Conservation (phyloP, 1,140 invertebrate genomes). For the Linepithema humile region DNA sequence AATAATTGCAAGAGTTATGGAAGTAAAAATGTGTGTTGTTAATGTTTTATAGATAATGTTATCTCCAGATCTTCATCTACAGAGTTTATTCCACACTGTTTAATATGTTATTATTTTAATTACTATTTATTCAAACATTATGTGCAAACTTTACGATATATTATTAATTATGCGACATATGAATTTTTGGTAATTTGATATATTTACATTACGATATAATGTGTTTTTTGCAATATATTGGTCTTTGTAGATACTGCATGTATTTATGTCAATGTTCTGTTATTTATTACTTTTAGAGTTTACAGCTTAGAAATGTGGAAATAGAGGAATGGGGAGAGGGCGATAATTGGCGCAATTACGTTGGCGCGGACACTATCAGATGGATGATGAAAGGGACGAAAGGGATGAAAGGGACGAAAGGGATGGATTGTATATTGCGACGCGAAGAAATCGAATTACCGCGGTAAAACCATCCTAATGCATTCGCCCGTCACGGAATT, state of each 20-base stretch:
- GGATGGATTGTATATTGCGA: conserved; percentile 63
- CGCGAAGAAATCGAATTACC: conserved; percentile 70
- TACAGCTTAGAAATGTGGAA: conserved; percentile 44
- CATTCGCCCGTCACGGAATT: conserved; percentile 58
- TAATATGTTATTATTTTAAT: conserved; percentile 28
- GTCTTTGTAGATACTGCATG: no score
- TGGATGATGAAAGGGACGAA: conserved; percentile 54
- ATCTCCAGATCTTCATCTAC: not conserved
- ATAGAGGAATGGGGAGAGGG: conserved; percentile 5
- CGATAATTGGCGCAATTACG: conserved; percentile 54
- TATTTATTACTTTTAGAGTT: conserved; percentile 41
- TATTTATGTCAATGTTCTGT: not conserved
- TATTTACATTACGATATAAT: conserved; percentile 4
- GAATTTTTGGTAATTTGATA: not conserved
- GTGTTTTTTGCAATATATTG: no score
- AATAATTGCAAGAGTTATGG: conserved; percentile 10
- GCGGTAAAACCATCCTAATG: conserved; percentile 66
- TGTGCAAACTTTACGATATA: not conserved
- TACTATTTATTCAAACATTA: not conserved
- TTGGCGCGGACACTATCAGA: conserved; percentile 53
- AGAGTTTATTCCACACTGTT: not conserved
- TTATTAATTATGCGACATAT: not conserved
- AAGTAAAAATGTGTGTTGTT: not conserved
- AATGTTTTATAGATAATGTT: not conserved
- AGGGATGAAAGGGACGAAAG: conserved; percentile 62